A percentile compares a stretch with the other conserved stretches of the same genome.
Conservation (phyloP, 35 echinoderm and acorn worm species). For the Heliocidaris tuberculata region DNA sequence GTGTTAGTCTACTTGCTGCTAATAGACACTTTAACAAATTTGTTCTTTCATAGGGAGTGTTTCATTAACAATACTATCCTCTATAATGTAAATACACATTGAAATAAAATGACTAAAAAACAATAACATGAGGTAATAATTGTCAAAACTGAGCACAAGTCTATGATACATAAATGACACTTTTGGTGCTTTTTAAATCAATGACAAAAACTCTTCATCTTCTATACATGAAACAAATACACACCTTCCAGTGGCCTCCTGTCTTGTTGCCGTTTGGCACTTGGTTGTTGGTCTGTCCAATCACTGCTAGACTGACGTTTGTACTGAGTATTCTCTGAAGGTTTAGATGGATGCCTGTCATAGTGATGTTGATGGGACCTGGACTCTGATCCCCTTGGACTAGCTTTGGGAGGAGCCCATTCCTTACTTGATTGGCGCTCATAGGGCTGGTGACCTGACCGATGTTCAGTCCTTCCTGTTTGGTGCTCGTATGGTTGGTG, state of each 20-base stretch:
- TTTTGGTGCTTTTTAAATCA: background rate
- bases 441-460: background rate
- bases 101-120: background rate
- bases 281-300: background rate
- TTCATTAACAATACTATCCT: no score
- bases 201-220: background rate
- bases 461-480: background rate
- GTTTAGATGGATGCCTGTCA: background rate
- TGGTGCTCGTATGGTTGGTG: background rate
- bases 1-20: no score
- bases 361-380: background rate
- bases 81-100: no score
- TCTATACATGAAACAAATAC: background rate
- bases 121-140: background rate
- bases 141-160: background rate
- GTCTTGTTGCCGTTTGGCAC: background rate
- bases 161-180: no score
- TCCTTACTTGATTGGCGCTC: background rate
- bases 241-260: background rate
- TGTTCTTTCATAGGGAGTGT: no score
- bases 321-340: background rate
- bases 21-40: no score
- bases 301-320: background rate
- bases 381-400: background rate
- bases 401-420: background rate